Evolutionary conservation across 2,113 vertebrate genomes (phyloP).

Genomic region (Struthio camelus): DNA sequence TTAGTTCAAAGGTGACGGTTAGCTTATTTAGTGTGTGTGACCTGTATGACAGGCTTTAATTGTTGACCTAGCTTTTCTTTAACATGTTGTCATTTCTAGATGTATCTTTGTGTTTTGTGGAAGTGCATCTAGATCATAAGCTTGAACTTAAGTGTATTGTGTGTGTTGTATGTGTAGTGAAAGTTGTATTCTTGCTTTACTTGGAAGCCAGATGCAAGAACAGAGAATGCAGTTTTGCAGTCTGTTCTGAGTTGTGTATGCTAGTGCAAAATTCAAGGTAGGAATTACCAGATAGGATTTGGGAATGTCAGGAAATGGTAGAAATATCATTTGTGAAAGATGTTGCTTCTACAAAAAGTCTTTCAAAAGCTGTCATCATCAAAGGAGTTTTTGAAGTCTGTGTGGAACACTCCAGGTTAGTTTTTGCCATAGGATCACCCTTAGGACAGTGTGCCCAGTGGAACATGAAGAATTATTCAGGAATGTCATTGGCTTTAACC

Average conservation of each 20-base stretch:
- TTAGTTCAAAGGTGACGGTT: not conserved
- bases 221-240: not conserved
- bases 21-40: not conserved
- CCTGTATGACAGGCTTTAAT: not conserved
- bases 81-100: not conserved
- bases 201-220: not conserved
- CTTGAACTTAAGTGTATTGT: not conserved
- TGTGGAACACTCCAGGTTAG: not conserved
- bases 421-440: not conserved
- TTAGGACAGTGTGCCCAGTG: fast-evolving
- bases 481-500: not conserved
- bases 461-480: not conserved
- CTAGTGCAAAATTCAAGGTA: not conserved
- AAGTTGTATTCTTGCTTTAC: not conserved
- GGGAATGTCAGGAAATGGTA: not conserved
- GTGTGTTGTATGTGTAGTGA: not conserved
- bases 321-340: not conserved
- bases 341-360: not conserved
- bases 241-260: not conserved
- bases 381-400: not conserved
- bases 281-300: not conserved
- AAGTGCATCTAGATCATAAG: too few species aligned
- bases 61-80: not conserved
- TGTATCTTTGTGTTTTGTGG: not conserved
- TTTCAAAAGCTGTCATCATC: not conserved